Evolutionary conservation across 2,888 invertebrate genomes (phyloP), one percentile per base, ranked within the genome.

Genomic region (Agrochola macilenta): DNA sequence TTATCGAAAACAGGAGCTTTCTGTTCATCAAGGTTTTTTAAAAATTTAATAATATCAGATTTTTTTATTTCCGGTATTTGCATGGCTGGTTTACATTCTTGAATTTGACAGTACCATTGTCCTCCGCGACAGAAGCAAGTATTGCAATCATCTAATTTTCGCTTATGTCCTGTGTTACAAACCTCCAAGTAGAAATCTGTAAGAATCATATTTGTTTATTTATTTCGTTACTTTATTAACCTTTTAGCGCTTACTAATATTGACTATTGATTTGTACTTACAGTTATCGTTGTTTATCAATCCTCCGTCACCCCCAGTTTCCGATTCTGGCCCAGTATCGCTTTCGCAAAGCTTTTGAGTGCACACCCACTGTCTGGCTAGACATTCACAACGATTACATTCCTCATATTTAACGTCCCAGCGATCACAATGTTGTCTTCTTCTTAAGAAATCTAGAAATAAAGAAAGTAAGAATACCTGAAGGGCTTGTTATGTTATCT

Each of bases 381-480:
- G 14, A 46, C 78, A 78, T 65, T 30, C 2, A 17, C 78, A 78
- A 20, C 30, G 58, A 39, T 78, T 78, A 43, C 78, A 78, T 8
- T 60, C 4, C 4, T 17, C 0, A 23, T 70, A 49, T 49, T 78
- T 78, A 5, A 66, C 43, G 12, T 77, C 65, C 30, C 12, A 20
- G 14, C 1, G 3, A 12, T 60, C 39, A 52, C 76, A 77, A 7
- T 66, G 52, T 26, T n/a, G 54, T 35, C 1, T 43, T 52, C 14
- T 26, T 52, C 52, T 66, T 52, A 72, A 30, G 12, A 54, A 17
- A 73, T 63, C 75, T 75, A 49, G 23, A 30, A 63, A n/a, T 20
- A 35, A 23, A 39, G 0, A 60, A 30, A 30, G 30, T 1, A 30
- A 30, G 1, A 30, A 30, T 30, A 30, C 30, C 30, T 30, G 30